phyloP scores from a whole-genome alignment of 2,113 vertebrate species.

The Strix uralensis region DNA sequence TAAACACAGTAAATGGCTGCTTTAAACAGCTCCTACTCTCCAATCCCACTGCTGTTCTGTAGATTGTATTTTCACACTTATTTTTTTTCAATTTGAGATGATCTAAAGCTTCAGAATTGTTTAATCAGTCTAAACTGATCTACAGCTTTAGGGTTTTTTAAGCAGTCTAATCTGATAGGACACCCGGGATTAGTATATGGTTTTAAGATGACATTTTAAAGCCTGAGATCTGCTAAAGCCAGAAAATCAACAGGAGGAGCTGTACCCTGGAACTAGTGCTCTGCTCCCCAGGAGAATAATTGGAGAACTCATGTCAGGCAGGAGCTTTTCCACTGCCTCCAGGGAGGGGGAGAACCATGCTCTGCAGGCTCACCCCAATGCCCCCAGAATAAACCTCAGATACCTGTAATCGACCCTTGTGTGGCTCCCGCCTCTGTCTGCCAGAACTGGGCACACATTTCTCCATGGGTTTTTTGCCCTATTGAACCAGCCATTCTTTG shows the following conservation, averaged over 20 bases:
- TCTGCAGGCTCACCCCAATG: not conserved
- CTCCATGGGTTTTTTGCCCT: not conserved
- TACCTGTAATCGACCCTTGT: not conserved
- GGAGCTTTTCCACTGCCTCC: not conserved
- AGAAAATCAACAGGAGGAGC: conserved; percentile 36
- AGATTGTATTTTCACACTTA: not conserved
- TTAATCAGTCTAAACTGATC: conserved; percentile 29
- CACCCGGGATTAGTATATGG: accelerated
- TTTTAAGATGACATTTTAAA: conserved; percentile 6
- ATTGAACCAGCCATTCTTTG: not conserved
- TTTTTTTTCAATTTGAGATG: not conserved
- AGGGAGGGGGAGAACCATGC: not conserved
- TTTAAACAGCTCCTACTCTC: not conserved
- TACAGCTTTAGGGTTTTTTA: not conserved
- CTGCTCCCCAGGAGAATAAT: not conserved
- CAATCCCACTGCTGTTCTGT: not conserved
- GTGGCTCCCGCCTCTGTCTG: not conserved
- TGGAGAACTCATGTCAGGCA: accelerated
- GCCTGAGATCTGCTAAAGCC: conserved; percentile 6
- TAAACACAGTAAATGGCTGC: not conserved
- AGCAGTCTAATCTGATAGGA: not conserved
- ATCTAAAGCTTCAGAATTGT: conserved; percentile 18
- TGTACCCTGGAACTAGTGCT: not conserved
- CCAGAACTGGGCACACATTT: not conserved
- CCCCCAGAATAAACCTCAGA: not conserved